phyloP scores from a whole-genome alignment of 1,140 invertebrate species.

The Arion vulgaris region DNA sequence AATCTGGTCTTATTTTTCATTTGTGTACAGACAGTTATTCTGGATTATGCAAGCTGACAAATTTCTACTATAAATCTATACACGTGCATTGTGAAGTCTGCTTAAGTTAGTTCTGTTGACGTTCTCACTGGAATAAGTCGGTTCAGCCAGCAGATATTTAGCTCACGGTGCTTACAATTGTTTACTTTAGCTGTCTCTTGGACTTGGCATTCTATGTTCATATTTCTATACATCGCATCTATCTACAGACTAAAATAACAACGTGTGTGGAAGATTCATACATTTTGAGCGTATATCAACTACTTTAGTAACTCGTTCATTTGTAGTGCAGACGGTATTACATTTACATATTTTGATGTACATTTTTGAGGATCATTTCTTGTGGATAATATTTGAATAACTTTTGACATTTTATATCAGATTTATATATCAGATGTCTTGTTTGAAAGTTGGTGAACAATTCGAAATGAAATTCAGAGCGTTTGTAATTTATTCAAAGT shows the following conservation, averaged over 20 bases:
- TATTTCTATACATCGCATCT: background rate
- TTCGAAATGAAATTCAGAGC: background rate
- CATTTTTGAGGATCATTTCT: too few species aligned
- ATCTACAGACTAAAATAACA: background rate
- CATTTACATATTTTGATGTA: too few species aligned
- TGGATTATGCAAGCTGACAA: background rate
- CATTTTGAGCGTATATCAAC: background rate
- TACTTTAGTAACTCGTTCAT: background rate
- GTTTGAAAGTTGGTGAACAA: background rate
- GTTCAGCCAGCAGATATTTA: background rate
- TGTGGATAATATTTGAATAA: background rate
- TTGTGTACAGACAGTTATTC: background rate
- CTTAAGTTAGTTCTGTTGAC: background rate
- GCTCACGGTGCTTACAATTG: background rate
- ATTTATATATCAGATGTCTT: background rate
- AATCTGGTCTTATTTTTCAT: background rate
- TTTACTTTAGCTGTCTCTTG: background rate
- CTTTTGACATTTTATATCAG: background rate
- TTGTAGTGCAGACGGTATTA: too few species aligned
- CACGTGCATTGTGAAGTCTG: background rate
- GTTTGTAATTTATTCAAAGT: background rate
- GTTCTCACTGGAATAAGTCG: background rate
- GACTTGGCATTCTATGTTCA: background rate
- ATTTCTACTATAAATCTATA: background rate
- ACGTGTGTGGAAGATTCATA: background rate